These are phyloP conservation scores for Datnioides undecimradiatus DNA, from an alignment of 2,113 vertebrate species.

Conservation along the genomic window DNA sequence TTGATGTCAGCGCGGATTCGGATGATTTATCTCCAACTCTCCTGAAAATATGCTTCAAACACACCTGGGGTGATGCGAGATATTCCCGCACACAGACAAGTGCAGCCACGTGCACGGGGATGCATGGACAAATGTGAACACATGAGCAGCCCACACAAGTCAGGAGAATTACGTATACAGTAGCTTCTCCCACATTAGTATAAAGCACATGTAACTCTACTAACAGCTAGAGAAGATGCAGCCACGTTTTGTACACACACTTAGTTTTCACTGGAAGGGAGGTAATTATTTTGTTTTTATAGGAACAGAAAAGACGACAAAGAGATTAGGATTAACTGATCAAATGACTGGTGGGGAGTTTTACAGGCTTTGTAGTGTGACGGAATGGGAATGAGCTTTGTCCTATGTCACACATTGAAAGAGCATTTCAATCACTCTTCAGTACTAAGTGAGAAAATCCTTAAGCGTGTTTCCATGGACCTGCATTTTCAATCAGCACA, in stretches of 20 bases:
- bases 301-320: background rate
- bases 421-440: background rate
- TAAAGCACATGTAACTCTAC: background rate
- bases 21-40: constrained; percentile 63
- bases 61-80: constrained; percentile 60
- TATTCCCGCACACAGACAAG: constrained; percentile 48
- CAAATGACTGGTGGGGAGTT: background rate
- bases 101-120: constrained; percentile 24
- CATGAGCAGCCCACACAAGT: constrained; percentile 13
- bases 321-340: background rate
- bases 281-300: background rate
- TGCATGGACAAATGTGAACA: background rate
- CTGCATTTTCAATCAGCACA: background rate
- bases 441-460: background rate
- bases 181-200: background rate
- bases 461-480: background rate
- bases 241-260: background rate
- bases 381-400: background rate
- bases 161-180: constrained; percentile 26
- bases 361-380: background rate
- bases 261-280: background rate
- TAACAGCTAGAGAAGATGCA: background rate
- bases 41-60: constrained; percentile 58
- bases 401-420: background rate
- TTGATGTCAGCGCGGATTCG: constrained; percentile 60